A percentile compares a stretch with the other conserved stretches of the same genome.
phyloP scores from a whole-genome alignment of 2,797 vertebrate genomes.

The Chelon labrosus region DNA sequence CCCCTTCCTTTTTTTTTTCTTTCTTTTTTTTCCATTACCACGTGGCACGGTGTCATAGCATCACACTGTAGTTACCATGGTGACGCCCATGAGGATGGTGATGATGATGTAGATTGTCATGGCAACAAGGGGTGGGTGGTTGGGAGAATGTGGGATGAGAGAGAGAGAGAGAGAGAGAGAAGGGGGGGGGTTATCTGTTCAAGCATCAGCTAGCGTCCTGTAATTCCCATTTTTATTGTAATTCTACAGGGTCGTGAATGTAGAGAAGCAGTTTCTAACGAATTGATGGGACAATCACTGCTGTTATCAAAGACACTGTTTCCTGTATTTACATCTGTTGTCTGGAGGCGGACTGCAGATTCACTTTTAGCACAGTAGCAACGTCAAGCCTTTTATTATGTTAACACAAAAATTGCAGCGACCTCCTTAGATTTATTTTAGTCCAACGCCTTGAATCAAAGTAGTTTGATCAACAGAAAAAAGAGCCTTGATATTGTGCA shows the following conservation, averaged over 20 bases:
- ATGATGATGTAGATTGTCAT: constrained; percentile 83
- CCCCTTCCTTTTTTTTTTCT: constrained; percentile 8
- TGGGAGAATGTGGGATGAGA: constrained; percentile 36
- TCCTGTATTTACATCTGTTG: constrained; percentile 2
- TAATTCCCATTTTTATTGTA: not conserved
- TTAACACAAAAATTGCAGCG: too few species aligned
- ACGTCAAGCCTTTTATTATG: not conserved
- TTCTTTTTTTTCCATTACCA: constrained; percentile 4
- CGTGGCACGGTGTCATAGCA: constrained; percentile 42
- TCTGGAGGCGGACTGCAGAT: not conserved
- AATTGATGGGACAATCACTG: not conserved
- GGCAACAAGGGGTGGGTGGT: constrained; percentile 72
- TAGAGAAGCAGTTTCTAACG: not conserved
- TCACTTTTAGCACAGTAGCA: not conserved
- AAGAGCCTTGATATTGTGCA: not conserved
- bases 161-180: not conserved
- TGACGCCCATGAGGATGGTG: constrained; percentile 49
- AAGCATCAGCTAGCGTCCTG: constrained; percentile 7
- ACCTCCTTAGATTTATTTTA: not conserved
- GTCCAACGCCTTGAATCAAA: constrained; percentile 1
- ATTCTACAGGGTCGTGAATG: constrained; percentile 1
- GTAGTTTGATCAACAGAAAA: constrained; percentile 5
- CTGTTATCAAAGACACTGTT: not conserved
- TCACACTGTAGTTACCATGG: constrained; percentile 51
- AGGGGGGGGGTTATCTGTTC: not conserved